These are phyloP conservation scores for Gallinago jamesoni DNA, from an alignment of 2,113 vertebrate species.

Conservation along the genomic window DNA sequence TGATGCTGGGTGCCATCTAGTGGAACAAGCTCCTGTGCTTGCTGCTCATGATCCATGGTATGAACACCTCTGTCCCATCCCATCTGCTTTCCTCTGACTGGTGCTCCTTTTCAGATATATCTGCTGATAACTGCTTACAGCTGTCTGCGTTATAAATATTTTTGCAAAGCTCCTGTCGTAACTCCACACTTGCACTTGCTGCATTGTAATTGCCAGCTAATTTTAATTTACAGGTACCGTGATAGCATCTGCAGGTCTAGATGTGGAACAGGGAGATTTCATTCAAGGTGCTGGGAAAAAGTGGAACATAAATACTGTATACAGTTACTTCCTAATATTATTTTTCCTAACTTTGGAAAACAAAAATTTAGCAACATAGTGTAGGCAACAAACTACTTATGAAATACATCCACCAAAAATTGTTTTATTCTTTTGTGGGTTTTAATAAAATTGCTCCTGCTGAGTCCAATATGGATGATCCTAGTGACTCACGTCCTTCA, in stretches of 20 bases:
- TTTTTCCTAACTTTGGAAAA: background rate
- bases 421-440: background rate
- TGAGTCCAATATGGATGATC: background rate
- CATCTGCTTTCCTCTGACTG: background rate
- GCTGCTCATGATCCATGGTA: rapidly evolving
- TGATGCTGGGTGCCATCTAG: conserved; percentile 73
- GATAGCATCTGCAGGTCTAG: background rate
- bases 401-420: background rate
- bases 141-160: background rate
- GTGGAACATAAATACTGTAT: background rate
- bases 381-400: background rate
- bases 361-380: background rate
- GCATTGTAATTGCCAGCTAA: background rate
- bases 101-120: background rate
- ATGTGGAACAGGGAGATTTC: background rate
- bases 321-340: background rate
- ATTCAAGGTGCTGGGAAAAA: background rate
- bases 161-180: background rate
- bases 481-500: background rate
- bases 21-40: conserved; percentile 3
- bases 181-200: background rate
- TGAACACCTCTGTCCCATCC: rapidly evolving
- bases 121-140: background rate
- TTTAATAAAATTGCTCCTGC: background rate
- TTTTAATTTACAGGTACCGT: background rate